Evolutionary conservation across 2,113 vertebrate species (phyloP).

Genomic region (Limnothrissa miodon): DNA sequence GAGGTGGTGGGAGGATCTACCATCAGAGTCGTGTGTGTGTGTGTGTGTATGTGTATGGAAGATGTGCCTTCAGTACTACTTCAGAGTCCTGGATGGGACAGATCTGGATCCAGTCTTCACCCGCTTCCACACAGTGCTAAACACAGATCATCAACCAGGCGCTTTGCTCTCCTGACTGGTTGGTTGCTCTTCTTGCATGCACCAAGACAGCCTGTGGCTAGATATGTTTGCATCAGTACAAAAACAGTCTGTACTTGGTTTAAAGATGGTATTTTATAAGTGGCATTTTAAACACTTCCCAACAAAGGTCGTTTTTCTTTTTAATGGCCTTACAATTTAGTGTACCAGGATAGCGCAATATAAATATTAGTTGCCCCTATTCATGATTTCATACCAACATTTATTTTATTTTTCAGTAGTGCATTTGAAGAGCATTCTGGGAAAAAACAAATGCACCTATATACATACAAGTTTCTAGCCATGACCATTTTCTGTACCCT

Average conservation of each 20-base stretch:
- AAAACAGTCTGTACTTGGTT: neutral
- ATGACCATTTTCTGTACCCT: neutral
- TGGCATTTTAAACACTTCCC: neutral
- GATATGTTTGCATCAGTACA: neutral
- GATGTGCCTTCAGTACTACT: slow-evolving; percentile 18
- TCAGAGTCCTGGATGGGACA: neutral
- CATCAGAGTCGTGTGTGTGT: neutral
- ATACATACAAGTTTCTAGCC: neutral
- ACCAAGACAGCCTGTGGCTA: neutral
- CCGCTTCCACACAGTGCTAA: neutral
- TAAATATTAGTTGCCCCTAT: neutral
- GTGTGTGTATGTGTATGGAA: neutral
- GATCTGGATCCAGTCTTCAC: neutral
- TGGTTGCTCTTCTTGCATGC: slow-evolving; percentile 1
- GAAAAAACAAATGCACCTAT: neutral
- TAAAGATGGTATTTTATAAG: neutral
- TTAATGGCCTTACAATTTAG: neutral
- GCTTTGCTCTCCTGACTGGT: neutral
- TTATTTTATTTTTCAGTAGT: neutral
- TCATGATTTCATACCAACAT: neutral
- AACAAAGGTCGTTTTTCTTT: neutral
- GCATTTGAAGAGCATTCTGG: neutral
- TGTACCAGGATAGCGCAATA: neutral
- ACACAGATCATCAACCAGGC: neutral
- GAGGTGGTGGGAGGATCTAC: neutral